Evolutionary conservation across 2,797 vertebrate genomes (phyloP).

Genomic region (Mormyrus proboscirostris): DNA sequence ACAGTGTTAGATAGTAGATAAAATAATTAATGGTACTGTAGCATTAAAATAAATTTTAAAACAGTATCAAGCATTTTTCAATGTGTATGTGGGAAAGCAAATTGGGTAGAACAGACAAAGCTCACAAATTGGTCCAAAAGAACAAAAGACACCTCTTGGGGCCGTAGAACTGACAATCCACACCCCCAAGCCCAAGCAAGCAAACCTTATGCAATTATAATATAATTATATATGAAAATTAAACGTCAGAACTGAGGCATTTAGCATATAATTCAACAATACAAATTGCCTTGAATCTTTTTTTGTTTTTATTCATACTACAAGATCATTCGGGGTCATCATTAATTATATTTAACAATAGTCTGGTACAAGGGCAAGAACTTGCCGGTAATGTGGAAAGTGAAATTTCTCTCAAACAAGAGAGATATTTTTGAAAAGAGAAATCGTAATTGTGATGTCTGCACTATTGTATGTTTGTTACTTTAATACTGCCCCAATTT

Average conservation of each 20-base stretch:
- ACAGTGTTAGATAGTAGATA: neutral
- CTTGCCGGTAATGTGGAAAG: neutral
- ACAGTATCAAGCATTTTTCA: neutral
- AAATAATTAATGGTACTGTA: neutral
- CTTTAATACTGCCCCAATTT: neutral
- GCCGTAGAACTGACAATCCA: neutral
- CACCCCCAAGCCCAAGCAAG: neutral
- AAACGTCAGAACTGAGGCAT: neutral
- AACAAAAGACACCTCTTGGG: neutral
- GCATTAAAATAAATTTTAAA: conserved; percentile 6
- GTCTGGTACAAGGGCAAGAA: neutral
- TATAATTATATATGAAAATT: conserved; percentile 6
- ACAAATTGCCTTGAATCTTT: conserved; percentile 1
- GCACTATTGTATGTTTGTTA: neutral
- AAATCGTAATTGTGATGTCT: neutral
- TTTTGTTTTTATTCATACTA: neutral
- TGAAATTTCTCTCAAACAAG: neutral
- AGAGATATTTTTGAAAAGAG: conserved; percentile 12
- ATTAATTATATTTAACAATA: conserved; percentile 16
- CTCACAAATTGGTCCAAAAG: neutral
- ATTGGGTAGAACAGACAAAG: neutral
- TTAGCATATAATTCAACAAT: conserved; percentile 2
- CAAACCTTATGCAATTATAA: conserved; percentile 1
- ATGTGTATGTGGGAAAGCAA: neutral
- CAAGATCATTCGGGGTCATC: neutral